A percentile compares a stretch with the other conserved stretches of the same genome.
Evolutionary conservation across 2,797 vertebrate species (phyloP).

Genomic region (Margarornis squamiger): DNA sequence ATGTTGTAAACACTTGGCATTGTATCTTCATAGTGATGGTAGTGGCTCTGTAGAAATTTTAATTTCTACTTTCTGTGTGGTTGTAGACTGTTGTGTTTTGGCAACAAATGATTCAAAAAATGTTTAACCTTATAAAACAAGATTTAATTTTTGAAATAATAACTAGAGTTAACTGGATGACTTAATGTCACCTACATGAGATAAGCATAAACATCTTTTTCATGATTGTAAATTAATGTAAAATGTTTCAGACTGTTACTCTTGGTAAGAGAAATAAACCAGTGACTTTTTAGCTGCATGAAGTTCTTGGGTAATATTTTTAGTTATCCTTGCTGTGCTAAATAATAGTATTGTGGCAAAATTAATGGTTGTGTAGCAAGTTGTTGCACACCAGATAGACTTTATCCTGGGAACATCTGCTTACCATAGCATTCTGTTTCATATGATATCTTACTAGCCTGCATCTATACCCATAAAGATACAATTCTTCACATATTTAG

Average conservation of each 20-base stretch:
- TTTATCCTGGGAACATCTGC: neutral
- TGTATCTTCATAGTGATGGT: neutral
- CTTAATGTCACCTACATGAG: neutral
- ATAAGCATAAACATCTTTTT: neutral
- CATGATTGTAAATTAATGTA: slow-evolving; percentile 45
- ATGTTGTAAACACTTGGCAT: slow-evolving; percentile 6
- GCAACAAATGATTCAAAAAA: neutral
- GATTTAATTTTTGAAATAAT: neutral
- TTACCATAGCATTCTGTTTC: neutral
- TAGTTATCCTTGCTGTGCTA: neutral
- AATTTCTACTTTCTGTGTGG: slow-evolving; percentile 36
- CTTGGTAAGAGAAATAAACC: slow-evolving; percentile 59
- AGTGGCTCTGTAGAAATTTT: slow-evolving; percentile 26
- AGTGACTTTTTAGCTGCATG: slow-evolving; percentile 36
- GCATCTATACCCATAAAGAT: neutral
- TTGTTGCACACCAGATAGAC: neutral
- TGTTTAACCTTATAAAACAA: neutral
- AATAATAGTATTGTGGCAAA: neutral
- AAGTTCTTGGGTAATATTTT: slow-evolving; percentile 14
- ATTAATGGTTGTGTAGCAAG: neutral
- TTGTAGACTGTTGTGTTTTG: slow-evolving; percentile 29
- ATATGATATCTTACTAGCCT: neutral
- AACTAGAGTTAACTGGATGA: neutral
- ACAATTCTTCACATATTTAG: neutral
- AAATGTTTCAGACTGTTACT: slow-evolving; percentile 34